Evolutionary conservation across 2,888 invertebrate species (phyloP), one percentile per base, ranked within the genome.

Genomic region (Rotaria macrura): DNA sequence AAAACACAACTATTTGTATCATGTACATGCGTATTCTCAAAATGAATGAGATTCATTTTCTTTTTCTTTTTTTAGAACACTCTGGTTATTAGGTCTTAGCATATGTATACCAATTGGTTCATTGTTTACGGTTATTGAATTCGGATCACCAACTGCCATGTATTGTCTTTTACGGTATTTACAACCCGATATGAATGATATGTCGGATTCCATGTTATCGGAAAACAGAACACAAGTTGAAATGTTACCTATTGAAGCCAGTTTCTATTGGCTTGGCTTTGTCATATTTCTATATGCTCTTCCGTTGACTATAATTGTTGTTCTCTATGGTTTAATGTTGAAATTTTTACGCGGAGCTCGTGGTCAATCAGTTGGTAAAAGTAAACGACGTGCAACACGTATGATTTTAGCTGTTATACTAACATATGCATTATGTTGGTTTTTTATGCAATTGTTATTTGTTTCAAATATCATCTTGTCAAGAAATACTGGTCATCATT

Each of bases 341-440:
- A 79, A 79, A n/a, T 79, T 79, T 17, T 79, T 79, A 79, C 79
- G 79, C 43, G 79, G 79, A n/a, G 79, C 79, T 5, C 79, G 43
- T n/a, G 79, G 79, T 40, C 40, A 43, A 43, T 43, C 40, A 25
- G 79, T 79, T 14, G 43, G 43, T 1, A 20, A 25, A 79, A 43
- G 43, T 40, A 79, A 79, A 79, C 40, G 79, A 79, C 79, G 79
- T 43, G 79, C 79, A 17, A 79, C 79, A 79, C 79, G 79, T 10
- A 79, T 79, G 79, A 79, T 79, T 10, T 79, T 79, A 79, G 79
- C 79, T 43, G 79, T 79, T 43, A 43, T 79, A 34, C 43, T 79
- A 43, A 79, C 79, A 1, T 79, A 79, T 79, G 79, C 79, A 6
- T 43, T 43, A 20, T 79, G 79, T 43, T 79, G 79, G 79, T 79